These are phyloP conservation scores for Orchesella cincta DNA, from an alignment of 1,140 invertebrate species.

Conservation along the genomic window DNA sequence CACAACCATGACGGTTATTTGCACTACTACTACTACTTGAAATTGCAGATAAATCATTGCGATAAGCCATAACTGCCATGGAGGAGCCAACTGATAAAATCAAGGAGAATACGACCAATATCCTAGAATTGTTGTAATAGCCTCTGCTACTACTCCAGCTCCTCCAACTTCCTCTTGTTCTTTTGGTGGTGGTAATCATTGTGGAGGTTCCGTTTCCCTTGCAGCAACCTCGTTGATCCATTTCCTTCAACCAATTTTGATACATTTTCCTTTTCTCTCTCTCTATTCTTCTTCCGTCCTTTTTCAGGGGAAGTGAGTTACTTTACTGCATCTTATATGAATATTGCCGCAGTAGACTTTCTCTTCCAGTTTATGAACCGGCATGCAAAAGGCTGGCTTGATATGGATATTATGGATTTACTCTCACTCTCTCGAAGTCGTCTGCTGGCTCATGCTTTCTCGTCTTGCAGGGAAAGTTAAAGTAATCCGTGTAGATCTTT, in stretches of 20 bases:
- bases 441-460: slow-evolving; percentile 1
- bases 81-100: slow-evolving; percentile 30
- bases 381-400: slow-evolving; percentile 21
- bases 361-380: background rate
- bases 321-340: background rate
- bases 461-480: background rate
- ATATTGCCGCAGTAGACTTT: background rate
- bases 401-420: slow-evolving; percentile 30
- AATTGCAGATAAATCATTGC: slow-evolving; percentile 31
- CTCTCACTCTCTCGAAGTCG: background rate
- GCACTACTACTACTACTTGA: slow-evolving; percentile 4
- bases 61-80: slow-evolving; percentile 31
- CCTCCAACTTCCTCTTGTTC: slow-evolving; percentile 13
- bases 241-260: slow-evolving; percentile 17
- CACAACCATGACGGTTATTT: slow-evolving; percentile 35
- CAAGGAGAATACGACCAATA: background rate
- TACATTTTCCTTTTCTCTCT: slow-evolving; percentile 12
- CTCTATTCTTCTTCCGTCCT: background rate
- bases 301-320: background rate
- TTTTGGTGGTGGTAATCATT: background rate
- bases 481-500: slow-evolving; percentile 23
- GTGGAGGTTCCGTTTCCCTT: background rate
- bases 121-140: background rate
- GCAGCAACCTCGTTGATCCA: background rate
- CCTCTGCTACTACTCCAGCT: background rate